These are phyloP conservation scores for Mus spicilegus DNA, from an alignment of 2,113 vertebrate genomes.

Conservation along the genomic window DNA sequence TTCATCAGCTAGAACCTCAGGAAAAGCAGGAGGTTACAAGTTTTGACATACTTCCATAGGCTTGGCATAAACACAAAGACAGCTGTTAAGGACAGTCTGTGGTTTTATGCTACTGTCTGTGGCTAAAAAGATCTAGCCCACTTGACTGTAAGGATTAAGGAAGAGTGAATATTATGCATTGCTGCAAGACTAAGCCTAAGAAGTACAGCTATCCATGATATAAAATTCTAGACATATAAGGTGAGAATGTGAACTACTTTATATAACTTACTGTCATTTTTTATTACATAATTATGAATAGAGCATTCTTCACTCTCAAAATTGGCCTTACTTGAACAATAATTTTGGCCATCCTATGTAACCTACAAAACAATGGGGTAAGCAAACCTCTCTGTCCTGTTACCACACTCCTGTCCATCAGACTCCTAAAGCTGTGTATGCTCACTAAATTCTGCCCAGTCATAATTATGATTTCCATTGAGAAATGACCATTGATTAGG, in stretches of 20 bases:
- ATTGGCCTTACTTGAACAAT: not conserved
- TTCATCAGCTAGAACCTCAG: not conserved
- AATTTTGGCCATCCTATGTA: constrained; percentile 2
- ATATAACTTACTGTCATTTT: not conserved
- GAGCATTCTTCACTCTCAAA: not conserved
- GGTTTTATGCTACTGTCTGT: not conserved
- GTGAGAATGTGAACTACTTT: not conserved
- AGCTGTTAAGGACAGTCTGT: not conserved
- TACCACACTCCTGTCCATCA: constrained; percentile 63
- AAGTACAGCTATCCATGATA: not conserved
- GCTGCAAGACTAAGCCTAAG: not conserved
- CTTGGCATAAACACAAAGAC: not conserved
- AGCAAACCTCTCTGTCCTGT: not conserved
- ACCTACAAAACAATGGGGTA: constrained; percentile 5
- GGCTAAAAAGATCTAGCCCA: not conserved
- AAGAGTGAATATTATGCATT: not conserved
- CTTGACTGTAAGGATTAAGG: not conserved
- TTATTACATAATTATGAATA: not conserved
- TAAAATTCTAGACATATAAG: not conserved
- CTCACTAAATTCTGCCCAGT: constrained; percentile 41
- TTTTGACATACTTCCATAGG: not conserved
- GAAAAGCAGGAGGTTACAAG: not conserved
- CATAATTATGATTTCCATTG: constrained; percentile 72
- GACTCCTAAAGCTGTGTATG: not conserved
- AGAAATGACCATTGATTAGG: constrained; percentile 76